Conservation (phyloP, 1,140 invertebrate species). For the Scaptomyza montana region DNA sequence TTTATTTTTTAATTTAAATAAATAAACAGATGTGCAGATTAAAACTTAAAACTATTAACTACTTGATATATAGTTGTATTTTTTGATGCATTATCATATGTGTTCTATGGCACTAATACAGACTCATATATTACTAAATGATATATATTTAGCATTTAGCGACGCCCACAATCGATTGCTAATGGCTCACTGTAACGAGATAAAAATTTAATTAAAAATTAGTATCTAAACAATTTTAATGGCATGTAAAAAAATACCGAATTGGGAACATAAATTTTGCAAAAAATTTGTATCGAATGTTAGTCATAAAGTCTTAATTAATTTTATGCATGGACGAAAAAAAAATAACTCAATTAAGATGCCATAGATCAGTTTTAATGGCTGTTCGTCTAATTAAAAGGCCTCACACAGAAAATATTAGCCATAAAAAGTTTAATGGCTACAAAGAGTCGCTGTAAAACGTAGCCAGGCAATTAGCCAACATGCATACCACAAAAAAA, state of each 20-base stretch:
- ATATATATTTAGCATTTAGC: slow-evolving; percentile 3
- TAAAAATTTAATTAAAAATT: slow-evolving; percentile 9
- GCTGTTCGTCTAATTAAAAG: slow-evolving; percentile 63
- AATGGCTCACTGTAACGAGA: slow-evolving; percentile 19
- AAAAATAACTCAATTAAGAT: slow-evolving; percentile 43
- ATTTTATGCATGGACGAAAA: slow-evolving; percentile 10
- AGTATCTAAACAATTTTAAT: slow-evolving; percentile 6
- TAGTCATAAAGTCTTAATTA: slow-evolving; percentile 35
- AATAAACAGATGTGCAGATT: not conserved
- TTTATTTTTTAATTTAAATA: not conserved
- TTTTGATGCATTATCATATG: slow-evolving; percentile 38
- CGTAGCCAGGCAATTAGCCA: slow-evolving; percentile 60
- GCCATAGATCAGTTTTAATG: slow-evolving; percentile 63
- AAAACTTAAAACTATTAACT: not conserved
- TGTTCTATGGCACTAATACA: slow-evolving; percentile 59
- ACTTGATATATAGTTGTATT: slow-evolving; percentile 29
- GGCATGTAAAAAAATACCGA: slow-evolving; percentile 1
- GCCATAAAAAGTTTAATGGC: slow-evolving; percentile 63
- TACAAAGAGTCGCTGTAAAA: slow-evolving; percentile 37
- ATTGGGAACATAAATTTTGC: not conserved
- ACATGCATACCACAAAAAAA: slow-evolving; percentile 18
- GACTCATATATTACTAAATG: slow-evolving; percentile 36
- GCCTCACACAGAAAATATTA: slow-evolving; percentile 41
- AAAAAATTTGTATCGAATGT: slow-evolving; percentile 6
- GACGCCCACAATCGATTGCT: slow-evolving; percentile 1